Evolutionary conservation across 2,113 vertebrate species (phyloP).

Genomic region (Trematocara macrostoma): DNA sequence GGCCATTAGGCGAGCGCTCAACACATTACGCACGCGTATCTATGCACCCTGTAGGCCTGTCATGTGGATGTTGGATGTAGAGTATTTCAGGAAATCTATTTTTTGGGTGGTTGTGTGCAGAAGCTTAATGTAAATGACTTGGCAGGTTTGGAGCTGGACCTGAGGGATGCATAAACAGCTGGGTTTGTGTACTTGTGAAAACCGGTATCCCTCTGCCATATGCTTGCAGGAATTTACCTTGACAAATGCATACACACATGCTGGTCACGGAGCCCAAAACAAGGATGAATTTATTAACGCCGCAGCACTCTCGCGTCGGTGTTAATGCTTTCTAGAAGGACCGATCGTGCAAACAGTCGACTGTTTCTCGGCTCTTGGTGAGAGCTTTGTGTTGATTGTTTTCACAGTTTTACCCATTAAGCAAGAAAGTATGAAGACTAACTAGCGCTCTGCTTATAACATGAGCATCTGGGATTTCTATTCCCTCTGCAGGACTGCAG

Average conservation of each 20-base stretch:
- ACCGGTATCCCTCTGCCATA: slow-evolving; percentile 54
- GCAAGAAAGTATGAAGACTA: slow-evolving; percentile 3
- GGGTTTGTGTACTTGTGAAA: slow-evolving; percentile 60
- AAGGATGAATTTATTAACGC: slow-evolving; percentile 19
- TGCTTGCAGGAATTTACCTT: slow-evolving; percentile 47
- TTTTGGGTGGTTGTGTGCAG: slow-evolving; percentile 25
- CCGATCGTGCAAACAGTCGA: background rate
- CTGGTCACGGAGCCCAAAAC: background rate
- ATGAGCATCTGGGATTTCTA: slow-evolving; percentile 20
- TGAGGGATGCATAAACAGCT: slow-evolving; percentile 54
- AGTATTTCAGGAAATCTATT: slow-evolving; percentile 25
- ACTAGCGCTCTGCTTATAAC: slow-evolving; percentile 19
- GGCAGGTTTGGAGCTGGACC: slow-evolving; percentile 45
- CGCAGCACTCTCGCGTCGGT: background rate
- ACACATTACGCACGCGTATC: slow-evolving; percentile 35
- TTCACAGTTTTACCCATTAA: slow-evolving; percentile 21
- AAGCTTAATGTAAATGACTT: slow-evolving; percentile 61
- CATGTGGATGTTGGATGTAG: slow-evolving; percentile 51
- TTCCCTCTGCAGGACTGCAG: slow-evolving; percentile 14
- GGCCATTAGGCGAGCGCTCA: slow-evolving; percentile 17
- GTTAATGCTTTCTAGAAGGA: slow-evolving; percentile 20
- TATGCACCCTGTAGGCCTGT: slow-evolving; percentile 16
- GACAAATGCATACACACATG: slow-evolving; percentile 3
- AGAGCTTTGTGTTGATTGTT: slow-evolving; percentile 25
- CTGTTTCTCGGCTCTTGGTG: background rate